Evolutionary conservation across 2,888 invertebrate species (phyloP).

Genomic region (Agrochola macilenta): DNA sequence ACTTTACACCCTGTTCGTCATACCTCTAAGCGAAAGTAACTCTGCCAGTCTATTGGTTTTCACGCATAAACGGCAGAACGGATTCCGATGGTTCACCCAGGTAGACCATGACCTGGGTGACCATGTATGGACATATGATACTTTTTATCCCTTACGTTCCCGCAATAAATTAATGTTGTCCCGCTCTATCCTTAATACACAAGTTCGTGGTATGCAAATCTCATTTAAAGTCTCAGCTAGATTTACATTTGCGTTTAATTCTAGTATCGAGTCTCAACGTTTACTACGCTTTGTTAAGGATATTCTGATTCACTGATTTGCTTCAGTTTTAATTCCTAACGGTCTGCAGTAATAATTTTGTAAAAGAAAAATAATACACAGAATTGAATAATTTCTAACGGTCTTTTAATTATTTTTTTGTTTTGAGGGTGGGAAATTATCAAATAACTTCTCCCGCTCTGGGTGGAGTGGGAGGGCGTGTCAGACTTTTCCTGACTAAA

Average conservation of each 20-base stretch:
- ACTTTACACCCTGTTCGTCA: too few relatives aligned
- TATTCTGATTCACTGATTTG: too few relatives aligned
- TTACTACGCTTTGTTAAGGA: not conserved
- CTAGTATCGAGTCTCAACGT: conserved; percentile 7
- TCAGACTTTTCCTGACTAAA: too few relatives aligned
- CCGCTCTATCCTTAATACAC: conserved; percentile 11
- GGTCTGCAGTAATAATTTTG: too few relatives aligned
- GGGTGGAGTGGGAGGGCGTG: too few relatives aligned
- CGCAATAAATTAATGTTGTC: conserved; percentile 4
- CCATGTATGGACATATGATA: not conserved
- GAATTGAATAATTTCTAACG: too few relatives aligned
- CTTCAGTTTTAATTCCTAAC: too few relatives aligned
- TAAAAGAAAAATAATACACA: too few relatives aligned
- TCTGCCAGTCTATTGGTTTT: not conserved
- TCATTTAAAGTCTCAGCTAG: conserved; percentile 27
- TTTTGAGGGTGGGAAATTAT: too few relatives aligned
- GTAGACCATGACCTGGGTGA: not conserved
- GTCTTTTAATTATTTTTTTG: too few relatives aligned
- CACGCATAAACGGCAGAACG: not conserved
- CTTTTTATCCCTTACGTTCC: not conserved
- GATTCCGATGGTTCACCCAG: not conserved
- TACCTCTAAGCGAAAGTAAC: not conserved
- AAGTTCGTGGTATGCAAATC: conserved; percentile 18
- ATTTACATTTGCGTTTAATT: conserved; percentile 45
- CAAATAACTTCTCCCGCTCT: too few relatives aligned